phyloP scores from a whole-genome alignment of 2,888 invertebrate species.

The Dorcus parallelipipedus region DNA sequence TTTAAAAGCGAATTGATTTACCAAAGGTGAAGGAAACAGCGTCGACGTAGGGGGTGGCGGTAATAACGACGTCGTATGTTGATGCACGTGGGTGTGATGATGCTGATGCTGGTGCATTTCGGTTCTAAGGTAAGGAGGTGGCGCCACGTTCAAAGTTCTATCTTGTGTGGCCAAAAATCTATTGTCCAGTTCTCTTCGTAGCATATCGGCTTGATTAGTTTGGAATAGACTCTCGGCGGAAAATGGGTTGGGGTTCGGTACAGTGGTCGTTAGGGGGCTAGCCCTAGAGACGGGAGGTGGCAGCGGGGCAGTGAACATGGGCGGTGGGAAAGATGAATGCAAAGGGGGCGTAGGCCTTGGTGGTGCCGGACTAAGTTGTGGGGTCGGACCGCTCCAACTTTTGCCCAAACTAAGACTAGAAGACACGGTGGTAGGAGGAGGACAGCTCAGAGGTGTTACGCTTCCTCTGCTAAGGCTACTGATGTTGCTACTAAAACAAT shows the following conservation, averaged over 20 bases:
- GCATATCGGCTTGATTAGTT: constrained; percentile 75
- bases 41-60: constrained; percentile 55
- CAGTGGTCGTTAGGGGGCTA: constrained; percentile 49
- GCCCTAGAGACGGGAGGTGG: constrained; percentile 65
- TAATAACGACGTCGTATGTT: constrained; percentile 70
- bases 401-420: constrained; percentile 59
- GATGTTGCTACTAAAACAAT: constrained; percentile 68
- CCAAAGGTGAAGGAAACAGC: constrained; percentile 65
- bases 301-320: constrained; percentile 61
- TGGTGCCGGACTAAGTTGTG: constrained; percentile 52
- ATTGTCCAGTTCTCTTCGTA: constrained; percentile 85
- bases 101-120: constrained; percentile 93
- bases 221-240: constrained; percentile 86
- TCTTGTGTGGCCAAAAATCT: constrained; percentile 87
- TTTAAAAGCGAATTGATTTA: constrained; percentile 39
- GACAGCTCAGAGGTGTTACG: constrained; percentile 44
- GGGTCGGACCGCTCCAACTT: constrained; percentile 34
- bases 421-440: constrained; percentile 50
- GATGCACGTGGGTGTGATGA: constrained; percentile 88
- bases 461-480: constrained; percentile 76
- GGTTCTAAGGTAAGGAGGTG: constrained; percentile 60
- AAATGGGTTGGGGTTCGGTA: constrained; percentile 76
- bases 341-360: constrained; percentile 54
- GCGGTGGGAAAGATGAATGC: constrained; percentile 53
- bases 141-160: constrained; percentile 54